phyloP scores from a whole-genome alignment of 2,113 vertebrate species.

The Pelodiscus sinensis region DNA sequence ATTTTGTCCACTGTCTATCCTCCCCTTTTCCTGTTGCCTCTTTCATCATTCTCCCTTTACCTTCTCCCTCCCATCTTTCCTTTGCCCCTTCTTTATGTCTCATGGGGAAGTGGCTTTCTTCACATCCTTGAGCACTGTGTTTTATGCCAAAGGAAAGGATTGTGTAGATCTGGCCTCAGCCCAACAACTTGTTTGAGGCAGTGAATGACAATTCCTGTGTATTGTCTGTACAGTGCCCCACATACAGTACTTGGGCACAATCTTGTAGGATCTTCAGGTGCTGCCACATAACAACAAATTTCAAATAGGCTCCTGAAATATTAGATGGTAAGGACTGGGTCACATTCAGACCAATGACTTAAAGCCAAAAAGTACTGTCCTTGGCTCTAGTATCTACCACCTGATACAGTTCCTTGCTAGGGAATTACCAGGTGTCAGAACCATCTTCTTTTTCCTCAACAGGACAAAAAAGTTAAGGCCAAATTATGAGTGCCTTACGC shows the following conservation, averaged over 20 bases:
- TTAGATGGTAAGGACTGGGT: conserved; percentile 52
- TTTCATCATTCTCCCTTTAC: no score
- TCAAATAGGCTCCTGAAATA: not conserved
- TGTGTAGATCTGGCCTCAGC: no score
- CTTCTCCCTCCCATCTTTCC: no score
- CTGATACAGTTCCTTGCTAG: not conserved
- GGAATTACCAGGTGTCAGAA: not conserved
- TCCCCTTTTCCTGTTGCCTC: no score
- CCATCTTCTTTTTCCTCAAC: conserved; percentile 7
- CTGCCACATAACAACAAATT: not conserved
- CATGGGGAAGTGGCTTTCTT: no score
- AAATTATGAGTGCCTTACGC: not conserved
- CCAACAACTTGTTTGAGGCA: accelerated
- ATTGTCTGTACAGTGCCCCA: not conserved
- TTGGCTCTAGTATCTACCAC: not conserved
- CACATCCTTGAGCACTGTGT: no score
- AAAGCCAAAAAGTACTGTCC: conserved; percentile 4
- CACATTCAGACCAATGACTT: conserved; percentile 37
- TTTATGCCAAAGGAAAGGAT: no score
- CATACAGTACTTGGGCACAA: not conserved
- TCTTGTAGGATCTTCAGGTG: not conserved
- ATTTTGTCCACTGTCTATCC: no score
- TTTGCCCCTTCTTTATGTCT: no score
- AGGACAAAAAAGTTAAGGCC: accelerated
- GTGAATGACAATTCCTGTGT: not conserved